These are phyloP conservation scores for Dynastes tityus DNA, from an alignment of 2,888 invertebrate species.

Conservation along the genomic window DNA sequence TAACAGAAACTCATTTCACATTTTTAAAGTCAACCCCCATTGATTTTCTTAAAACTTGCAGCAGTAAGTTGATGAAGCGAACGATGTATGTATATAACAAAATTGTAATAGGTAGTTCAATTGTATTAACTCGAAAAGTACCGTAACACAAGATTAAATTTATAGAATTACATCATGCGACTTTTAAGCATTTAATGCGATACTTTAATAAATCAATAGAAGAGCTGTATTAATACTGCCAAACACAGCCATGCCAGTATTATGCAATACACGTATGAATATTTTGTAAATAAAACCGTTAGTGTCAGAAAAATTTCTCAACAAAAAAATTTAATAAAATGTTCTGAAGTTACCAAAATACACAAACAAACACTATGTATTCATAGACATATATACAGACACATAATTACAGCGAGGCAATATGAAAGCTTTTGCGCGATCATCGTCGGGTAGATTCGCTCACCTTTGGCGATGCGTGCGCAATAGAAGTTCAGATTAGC, in stretches of 20 bases:
- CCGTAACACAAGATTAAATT: neutral
- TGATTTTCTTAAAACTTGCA: slow-evolving; percentile 30
- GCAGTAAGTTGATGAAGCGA: slow-evolving; percentile 52
- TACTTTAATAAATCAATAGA: slow-evolving; percentile 18
- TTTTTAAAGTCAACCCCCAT: neutral
- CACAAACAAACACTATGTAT: too few relatives aligned
- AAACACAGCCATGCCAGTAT: slow-evolving; percentile 6
- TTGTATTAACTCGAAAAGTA: slow-evolving; percentile 11
- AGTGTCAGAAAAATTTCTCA: neutral
- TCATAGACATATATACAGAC: too few relatives aligned
- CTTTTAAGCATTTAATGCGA: neutral
- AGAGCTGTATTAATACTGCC: slow-evolving; percentile 30
- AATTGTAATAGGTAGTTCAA: slow-evolving; percentile 34
- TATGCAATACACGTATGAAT: neutral
- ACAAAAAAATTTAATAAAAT: too few relatives aligned
- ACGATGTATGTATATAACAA: slow-evolving; percentile 41
- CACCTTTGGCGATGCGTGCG: too few relatives aligned
- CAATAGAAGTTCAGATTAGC: too few relatives aligned
- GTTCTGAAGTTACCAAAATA: too few relatives aligned
- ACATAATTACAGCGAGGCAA: too few relatives aligned
- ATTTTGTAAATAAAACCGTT: slow-evolving; percentile 42
- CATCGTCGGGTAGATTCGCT: too few relatives aligned
- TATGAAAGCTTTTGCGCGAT: too few relatives aligned
- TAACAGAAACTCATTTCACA: neutral
- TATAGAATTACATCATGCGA: slow-evolving; percentile 5